Base-by-base conservation (phyloP, 2,888 invertebrate genomes). In the Melolontha melolontha region DNA sequence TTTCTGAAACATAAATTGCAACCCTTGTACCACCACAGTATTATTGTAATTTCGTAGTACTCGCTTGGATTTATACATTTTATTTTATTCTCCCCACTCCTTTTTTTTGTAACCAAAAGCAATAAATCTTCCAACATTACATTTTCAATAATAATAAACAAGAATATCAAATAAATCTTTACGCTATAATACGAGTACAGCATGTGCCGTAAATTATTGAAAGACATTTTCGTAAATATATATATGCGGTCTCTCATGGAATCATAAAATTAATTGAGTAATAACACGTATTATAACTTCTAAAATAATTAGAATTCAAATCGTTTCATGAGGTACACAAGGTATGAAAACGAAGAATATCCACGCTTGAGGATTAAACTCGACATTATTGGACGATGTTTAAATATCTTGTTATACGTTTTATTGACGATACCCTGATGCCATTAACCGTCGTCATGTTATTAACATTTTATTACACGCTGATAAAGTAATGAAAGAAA, bases 131-230 rank as follows among this genome's bases (percentile, higher is more conserved):
- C 55, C 11, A 40, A 54, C 63, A 64, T 64, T 55, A 64, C 52
- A 68, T 64, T 68, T 68, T 68, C 68, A 68, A 68, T 68, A 68
- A 68, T 68, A 68, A 68, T 64, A 68, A 68, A 68, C 68, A 34
- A 47, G 47, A 40, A 57, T 62, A 64, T 68, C 64, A 64, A 52
- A 68, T 68, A 68, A 68, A 68, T 68, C 68, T 68, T 68, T 55
- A n/a, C n/a, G n/a, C n/a, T n/a, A 16, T 12, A 40, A 11, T 16
- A 39, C 47, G 12, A 22, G 54, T 55, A 55, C 68, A 29, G 34
- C 68, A 64, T 55, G 44, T 64, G 64, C 47, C 62, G 47, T 68
- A 68, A 64, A 64, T 64, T 64, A 68, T 47, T 47, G 68, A 68
- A 64, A 68, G 63, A 68, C 49, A 68, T 68, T 49, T 64, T 54